These are phyloP conservation scores for Augiades crinisus DNA, from an alignment of 2,888 invertebrate species.

Conservation along the genomic window DNA sequence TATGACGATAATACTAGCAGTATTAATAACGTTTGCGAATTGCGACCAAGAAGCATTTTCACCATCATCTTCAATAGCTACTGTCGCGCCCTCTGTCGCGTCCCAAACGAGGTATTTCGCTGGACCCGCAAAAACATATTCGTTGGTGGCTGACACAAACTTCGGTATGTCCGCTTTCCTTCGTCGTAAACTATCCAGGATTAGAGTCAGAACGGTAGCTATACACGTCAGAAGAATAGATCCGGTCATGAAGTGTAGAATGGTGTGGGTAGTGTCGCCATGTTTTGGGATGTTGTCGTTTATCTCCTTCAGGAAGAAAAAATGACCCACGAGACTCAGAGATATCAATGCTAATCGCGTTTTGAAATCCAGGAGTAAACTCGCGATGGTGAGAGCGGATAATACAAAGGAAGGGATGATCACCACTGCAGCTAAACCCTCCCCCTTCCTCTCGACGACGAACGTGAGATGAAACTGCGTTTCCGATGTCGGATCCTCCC, in stretches of 20 bases:
- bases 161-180: slow-evolving; percentile 29
- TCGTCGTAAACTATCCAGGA: slow-evolving; percentile 37
- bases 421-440: slow-evolving; percentile 40
- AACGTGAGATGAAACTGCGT: slow-evolving; percentile 42
- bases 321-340: slow-evolving; percentile 46
- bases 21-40: slow-evolving; percentile 43
- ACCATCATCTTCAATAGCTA: slow-evolving; percentile 8
- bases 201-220: slow-evolving; percentile 37
- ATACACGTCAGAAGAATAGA: slow-evolving; percentile 43
- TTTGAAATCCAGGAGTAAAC: slow-evolving; percentile 41
- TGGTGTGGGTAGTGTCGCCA: slow-evolving; percentile 38
- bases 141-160: no score
- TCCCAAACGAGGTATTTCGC: no score
- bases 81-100: no score
- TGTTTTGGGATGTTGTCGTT: slow-evolving; percentile 39
- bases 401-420: slow-evolving; percentile 44
- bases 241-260: slow-evolving; percentile 44
- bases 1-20: slow-evolving; percentile 28
- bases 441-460: slow-evolving; percentile 45
- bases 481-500: slow-evolving; percentile 28
- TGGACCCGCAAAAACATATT: no score
- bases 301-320: slow-evolving; percentile 38
- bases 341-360: slow-evolving; percentile 39
- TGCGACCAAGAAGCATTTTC: slow-evolving; percentile 39
- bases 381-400: slow-evolving; percentile 37